A percentile compares a stretch with the other conserved stretches of the same genome.
These are phyloP conservation scores for Rhagoletis pomonella DNA, from an alignment of 1,140 invertebrate species.

Conservation along the genomic window DNA sequence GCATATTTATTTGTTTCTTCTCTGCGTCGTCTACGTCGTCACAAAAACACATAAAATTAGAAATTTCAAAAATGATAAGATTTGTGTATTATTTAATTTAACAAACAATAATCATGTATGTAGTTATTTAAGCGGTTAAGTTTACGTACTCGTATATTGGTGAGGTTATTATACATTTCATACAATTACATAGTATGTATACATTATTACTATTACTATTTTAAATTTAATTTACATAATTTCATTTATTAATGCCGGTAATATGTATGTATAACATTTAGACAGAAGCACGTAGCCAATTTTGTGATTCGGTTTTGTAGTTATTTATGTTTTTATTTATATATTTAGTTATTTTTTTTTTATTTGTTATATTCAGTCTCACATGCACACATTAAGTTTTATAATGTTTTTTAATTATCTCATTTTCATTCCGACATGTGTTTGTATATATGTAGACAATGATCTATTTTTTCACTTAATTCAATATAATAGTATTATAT, in stretches of 20 bases:
- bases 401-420: not conserved
- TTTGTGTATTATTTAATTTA: conserved; percentile 30
- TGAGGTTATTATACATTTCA: conserved; percentile 4
- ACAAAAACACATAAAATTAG: conserved; percentile 10
- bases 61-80: conserved; percentile 1
- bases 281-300: not conserved
- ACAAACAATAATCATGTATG: conserved; percentile 18
- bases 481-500: not conserved
- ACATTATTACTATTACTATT: not conserved
- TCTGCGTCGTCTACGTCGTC: not conserved
- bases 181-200: conserved; percentile 13
- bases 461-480: not conserved
- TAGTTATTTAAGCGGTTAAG: conserved; percentile 36
- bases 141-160: conserved; percentile 24
- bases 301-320: not conserved
- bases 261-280: not conserved
- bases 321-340: conserved; percentile 9
- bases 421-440: too few species aligned
- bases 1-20: conserved; percentile 19
- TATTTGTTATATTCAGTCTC: conserved; percentile 30
- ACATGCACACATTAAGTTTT: conserved; percentile 43
- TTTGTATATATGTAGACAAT: not conserved
- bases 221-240: conserved; percentile 4
- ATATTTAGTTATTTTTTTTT: not conserved
- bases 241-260: conserved; percentile 1